phyloP scores from a whole-genome alignment of 2,797 vertebrate species.

The Poeciliopsis presidionis region DNA sequence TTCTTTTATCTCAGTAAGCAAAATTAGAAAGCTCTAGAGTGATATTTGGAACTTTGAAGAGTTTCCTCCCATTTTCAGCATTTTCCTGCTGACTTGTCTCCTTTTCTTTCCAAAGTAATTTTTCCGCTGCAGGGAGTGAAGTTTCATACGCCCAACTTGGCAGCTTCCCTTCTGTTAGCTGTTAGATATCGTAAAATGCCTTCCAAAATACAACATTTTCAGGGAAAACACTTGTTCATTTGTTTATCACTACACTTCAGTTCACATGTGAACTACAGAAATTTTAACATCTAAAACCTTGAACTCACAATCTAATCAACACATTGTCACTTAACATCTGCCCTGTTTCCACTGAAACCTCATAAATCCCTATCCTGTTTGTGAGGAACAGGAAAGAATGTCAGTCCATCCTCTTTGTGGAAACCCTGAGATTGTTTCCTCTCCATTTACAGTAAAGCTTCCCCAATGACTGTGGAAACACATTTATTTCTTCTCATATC shows the following conservation, averaged over 20 bases:
- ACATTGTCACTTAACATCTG: constrained; percentile 4
- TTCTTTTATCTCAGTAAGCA: neutral
- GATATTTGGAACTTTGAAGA: neutral
- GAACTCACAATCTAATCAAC: neutral
- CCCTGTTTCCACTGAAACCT: constrained; percentile 9
- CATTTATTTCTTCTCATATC: neutral
- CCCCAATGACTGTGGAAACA: neutral
- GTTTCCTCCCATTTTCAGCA: neutral
- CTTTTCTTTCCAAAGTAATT: neutral
- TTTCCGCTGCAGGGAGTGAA: constrained; percentile 12
- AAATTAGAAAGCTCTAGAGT: neutral
- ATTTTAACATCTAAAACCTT: neutral
- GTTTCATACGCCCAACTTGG: neutral
- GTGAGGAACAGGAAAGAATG: constrained; percentile 5
- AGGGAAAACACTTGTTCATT: neutral
- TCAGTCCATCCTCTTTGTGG: constrained; percentile 5
- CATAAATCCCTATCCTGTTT: constrained; percentile 26
- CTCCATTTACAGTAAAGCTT: neutral
- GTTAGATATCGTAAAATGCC: neutral
- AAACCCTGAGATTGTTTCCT: neutral
- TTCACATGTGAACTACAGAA: neutral
- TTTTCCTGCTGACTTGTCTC: neutral
- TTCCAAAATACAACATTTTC: neutral
- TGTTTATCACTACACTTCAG: neutral
- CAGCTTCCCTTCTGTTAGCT: neutral